Evolutionary conservation across 2,797 vertebrate genomes (phyloP).

Genomic region (Sebastes trivittatus): DNA sequence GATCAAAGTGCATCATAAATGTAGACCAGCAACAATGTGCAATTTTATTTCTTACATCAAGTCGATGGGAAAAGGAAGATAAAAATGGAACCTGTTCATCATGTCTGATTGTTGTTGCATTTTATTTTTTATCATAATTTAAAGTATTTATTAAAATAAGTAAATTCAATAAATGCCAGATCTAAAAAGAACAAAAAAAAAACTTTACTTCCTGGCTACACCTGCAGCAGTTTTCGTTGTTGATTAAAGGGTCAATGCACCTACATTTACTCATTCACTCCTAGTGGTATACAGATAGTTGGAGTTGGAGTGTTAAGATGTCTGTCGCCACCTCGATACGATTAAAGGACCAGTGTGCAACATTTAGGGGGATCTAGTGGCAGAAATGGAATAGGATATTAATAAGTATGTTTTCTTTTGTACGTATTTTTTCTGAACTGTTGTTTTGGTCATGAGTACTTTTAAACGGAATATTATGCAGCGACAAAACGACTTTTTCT

Average conservation of each 20-base stretch:
- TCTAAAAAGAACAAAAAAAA: background rate
- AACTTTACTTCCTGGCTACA: background rate
- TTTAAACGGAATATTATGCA: too few species aligned
- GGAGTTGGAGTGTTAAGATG: background rate
- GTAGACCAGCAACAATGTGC: slow-evolving; percentile 43
- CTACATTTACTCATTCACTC: background rate
- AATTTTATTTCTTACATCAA: slow-evolving; percentile 43
- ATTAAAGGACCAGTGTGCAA: too few species aligned
- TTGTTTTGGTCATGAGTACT: too few species aligned
- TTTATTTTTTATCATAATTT: slow-evolving; percentile 5
- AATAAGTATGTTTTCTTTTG: too few species aligned
- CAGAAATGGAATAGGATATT: too few species aligned
- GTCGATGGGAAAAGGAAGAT: slow-evolving; percentile 1
- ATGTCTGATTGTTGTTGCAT: slow-evolving; percentile 11
- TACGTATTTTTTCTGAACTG: too few species aligned
- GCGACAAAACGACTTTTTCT: too few species aligned
- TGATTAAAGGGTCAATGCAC: background rate
- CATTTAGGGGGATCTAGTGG: too few species aligned
- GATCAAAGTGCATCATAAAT: slow-evolving; percentile 61
- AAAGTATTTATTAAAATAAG: slow-evolving; percentile 1
- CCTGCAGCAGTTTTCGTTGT: background rate
- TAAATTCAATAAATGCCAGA: background rate
- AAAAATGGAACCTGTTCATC: slow-evolving; percentile 25
- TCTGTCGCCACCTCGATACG: too few species aligned
- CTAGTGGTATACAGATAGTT: background rate